Evolutionary conservation across 1,140 invertebrate species (phyloP), one percentile per base, ranked within the genome.

Genomic region (Bombus vancouverensis): DNA sequence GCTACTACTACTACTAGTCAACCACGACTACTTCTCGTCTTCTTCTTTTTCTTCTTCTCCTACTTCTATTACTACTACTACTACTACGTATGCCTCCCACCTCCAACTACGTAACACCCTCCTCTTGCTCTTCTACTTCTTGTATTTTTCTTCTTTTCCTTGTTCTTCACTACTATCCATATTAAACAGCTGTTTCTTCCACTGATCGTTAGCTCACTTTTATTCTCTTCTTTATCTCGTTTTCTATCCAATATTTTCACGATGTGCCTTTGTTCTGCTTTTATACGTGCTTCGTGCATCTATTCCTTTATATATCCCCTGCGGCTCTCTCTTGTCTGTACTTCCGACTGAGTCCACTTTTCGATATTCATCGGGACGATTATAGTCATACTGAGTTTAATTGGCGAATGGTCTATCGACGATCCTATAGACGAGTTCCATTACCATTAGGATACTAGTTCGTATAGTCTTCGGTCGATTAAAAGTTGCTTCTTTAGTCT

Each of bases 281-380:
- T 53, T 78, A 18, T 57, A 32, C 39, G 37, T 57, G 47, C 57
- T 37, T 53, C 76, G 65, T 42, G 28, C 37, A 59, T 81, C 34
- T 74, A 5, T 57, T 66, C 28, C 34, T 75, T 53, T 53, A 22
- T 53, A 53, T 70, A 39, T n/a, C 53, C 57, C 18, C 44, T 32
- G 78, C n/a, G 78, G 42, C 34, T 57, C 72, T 3, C 47, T n/a
- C 12, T 32, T 83, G 28, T 83, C 39, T 37, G 37, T 39, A 62
- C 68, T n/a, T 9, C 83, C 70, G 77, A 80, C 78, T 57, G 78
- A 81, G 10, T 74, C 77, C 78, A 79, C 83, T 85, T 85, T 84
- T 62, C 22, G 66, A 3, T 39, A 8, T 83, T 47, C 59, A 22
- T 42, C 18, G 37, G 3, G 4, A 66, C 37, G 25, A 32, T 18